These are phyloP conservation scores for Alexandromys fortis DNA, from an alignment of 2,113 vertebrate genomes.

Conservation along the genomic window DNA sequence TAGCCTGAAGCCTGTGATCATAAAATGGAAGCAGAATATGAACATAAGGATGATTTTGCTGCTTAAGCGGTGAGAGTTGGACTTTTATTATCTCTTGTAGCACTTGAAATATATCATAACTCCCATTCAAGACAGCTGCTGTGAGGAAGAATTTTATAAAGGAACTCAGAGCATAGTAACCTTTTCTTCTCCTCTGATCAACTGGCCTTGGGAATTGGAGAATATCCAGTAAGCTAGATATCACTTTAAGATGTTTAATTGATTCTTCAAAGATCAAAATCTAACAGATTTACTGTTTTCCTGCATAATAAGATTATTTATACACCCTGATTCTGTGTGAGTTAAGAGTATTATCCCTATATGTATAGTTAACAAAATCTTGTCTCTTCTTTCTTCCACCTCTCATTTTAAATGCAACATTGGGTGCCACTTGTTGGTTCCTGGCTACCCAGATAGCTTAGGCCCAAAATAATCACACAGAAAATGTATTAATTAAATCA, in stretches of 20 bases:
- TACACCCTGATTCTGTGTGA: neutral
- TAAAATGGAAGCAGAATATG: neutral
- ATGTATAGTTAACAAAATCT: constrained; percentile 28
- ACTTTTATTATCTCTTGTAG: neutral
- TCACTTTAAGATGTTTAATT: constrained; percentile 30
- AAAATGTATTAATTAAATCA: too few species aligned
- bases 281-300: neutral
- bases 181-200: neutral
- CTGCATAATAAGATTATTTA: neutral
- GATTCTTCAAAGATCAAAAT: constrained; percentile 60
- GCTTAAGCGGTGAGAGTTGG: neutral
- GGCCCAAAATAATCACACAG: too few species aligned
- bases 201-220: neutral
- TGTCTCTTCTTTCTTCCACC: neutral
- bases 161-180: neutral
- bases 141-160: neutral
- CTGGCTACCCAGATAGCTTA: too few species aligned
- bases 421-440: too few species aligned
- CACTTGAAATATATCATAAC: neutral
- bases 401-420: too few species aligned
- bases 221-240: neutral
- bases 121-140: neutral
- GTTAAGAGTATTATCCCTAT: neutral
- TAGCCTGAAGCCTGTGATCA: neutral
- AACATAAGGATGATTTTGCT: neutral